Evolutionary conservation across 2,797 vertebrate genomes (phyloP), one percentile per base, ranked within the genome.

Genomic region (Vultur gryphus): DNA sequence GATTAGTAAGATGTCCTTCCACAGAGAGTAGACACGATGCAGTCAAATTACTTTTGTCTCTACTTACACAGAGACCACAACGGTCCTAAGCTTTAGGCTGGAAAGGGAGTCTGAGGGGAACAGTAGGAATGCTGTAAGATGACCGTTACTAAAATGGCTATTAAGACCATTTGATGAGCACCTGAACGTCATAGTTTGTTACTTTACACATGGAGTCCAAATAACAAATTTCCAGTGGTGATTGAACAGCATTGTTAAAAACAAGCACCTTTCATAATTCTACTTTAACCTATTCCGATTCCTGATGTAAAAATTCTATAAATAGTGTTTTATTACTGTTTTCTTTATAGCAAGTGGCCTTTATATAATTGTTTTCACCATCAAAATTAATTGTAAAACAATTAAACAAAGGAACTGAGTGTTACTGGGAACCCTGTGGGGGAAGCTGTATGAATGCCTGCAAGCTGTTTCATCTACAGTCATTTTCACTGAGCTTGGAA

Each of bases 11-110:
- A n/a, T 28, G 31, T 35, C 48, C 33, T 72, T 43, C 59, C 11
- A 10, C 0, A 33, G 55, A 1, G 8, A 80, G 33, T 0, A 85
- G 67, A 48, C 55, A 31, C 21, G 46, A 37, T 1, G 7, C 43
- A 70, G 66, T 3, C 49, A 37, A 13, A 4, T 14, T 29, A 14
- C 17, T 66, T 61, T 25, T 52, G 29, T 31, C 43, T 73, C 28
- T 75, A 6, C 46, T 62, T 41, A 18, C n/a, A 55, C 43, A 54
- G 58, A 89, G 44, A 37, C 8, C 39, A 28, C 49, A 31, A 18
- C 4, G 5, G 35, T 25, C 62, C 61, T 25, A 29, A 69, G 46
- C 28, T 55, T n/a, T 6, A 37, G 52, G 35, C 21, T 75, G 46
- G 24, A 58, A 49, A 29, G 15, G 5, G 10, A 65, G 41, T 6